These are phyloP conservation scores for Melipona quadrifasciata DNA, from an alignment of 1,140 invertebrate species.

Conservation along the genomic window DNA sequence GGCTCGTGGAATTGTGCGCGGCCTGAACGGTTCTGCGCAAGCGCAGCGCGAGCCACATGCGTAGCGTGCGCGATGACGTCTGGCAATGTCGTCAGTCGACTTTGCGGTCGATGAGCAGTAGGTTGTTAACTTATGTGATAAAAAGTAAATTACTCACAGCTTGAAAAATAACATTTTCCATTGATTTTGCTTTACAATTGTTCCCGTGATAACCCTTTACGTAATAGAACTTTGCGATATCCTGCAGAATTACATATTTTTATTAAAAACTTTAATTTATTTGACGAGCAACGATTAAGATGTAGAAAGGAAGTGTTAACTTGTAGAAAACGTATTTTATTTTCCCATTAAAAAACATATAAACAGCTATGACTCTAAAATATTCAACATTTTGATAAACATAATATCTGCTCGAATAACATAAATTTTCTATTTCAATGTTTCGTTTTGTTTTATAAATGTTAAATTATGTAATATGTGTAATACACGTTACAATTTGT, in stretches of 20 bases:
- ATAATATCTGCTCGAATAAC: not conserved
- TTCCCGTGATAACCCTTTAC: too few species aligned
- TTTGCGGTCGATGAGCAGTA: too few species aligned
- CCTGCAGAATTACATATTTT: not conserved
- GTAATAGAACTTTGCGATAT: too few species aligned
- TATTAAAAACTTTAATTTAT: not conserved
- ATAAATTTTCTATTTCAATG: not conserved
- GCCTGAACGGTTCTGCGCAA: not conserved
- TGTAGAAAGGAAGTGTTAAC: not conserved
- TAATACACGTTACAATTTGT: conserved; percentile 50
- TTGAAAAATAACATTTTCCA: too few species aligned
- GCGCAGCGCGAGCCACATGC: not conserved
- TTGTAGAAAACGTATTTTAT: not conserved
- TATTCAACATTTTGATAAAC: not conserved
- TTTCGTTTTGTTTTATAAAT: not conserved
- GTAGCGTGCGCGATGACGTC: too few species aligned
- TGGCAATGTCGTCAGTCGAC: not conserved
- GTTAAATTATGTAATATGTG: not conserved
- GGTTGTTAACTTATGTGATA: too few species aligned
- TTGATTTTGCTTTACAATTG: too few species aligned
- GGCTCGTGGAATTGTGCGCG: not conserved
- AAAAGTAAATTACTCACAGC: too few species aligned
- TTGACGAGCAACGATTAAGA: not conserved
- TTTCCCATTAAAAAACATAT: not conserved
- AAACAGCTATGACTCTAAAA: not conserved